Base-by-base conservation (phyloP, 2,113 vertebrate species). In the Myotis yumanensis region DNA sequence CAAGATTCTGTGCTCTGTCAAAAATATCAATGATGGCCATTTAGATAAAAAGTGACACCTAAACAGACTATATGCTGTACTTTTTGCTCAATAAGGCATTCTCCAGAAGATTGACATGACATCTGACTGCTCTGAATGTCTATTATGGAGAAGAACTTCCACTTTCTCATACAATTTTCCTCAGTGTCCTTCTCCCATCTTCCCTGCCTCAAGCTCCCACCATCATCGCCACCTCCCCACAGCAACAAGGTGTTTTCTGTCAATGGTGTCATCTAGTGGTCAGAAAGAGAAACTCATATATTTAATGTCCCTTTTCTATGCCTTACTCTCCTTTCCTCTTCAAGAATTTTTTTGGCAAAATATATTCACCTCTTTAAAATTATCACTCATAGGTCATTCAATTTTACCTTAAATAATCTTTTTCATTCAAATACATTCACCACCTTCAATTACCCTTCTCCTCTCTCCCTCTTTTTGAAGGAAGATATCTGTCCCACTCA, bases 201-300 rank as follows among this genome's bases (percentile, higher is more conserved):
- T 59, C n/a, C 23, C 43, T 17, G 22, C 17, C 43, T 95, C 15
- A 5, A 2, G 7, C 1, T 35, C 37, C 37, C 66, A 52, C 30
- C 32, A 30, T 37, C 51, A 62, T 40, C 64, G 11, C 64, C 80
- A 37, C 22, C 84, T 68, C 92, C 73, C 1, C 25, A 69, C 11
- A 57, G 52, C 85, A 82, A 22, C 81, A 64, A 84, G 95, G 95
- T 52, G 92, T 93, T 95, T 79, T 91, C 94, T 96, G 94, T 93
- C 96, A 96, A 97, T 92, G 86, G 96, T 86, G 97, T 95, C 97
- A 97, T 87, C 97, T 97, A 97, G 96, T 96, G 97, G 96, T 86
- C 46, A 66, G 89, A 93, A 71, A 80, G 83, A 94, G 71, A 89
- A 97, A 97, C 79, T 92, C 81, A 3, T n/a, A n/a, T 62, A n/a